These are phyloP conservation scores for Azorinus chamasolen DNA, from an alignment of 2,888 invertebrate genomes.

Conservation along the genomic window DNA sequence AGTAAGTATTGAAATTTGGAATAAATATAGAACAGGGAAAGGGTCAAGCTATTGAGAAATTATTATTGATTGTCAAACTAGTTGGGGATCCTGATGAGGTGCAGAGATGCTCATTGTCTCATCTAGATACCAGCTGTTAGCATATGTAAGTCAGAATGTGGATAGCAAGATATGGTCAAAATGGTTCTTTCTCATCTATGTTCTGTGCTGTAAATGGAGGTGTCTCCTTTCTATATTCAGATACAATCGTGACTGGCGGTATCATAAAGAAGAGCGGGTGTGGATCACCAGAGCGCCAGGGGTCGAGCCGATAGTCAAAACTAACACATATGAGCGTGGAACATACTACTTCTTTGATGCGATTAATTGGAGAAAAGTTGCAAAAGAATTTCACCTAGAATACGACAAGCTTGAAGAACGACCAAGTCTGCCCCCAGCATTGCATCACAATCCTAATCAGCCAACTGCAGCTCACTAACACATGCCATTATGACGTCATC, in stretches of 20 bases:
- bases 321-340: conserved; percentile 98
- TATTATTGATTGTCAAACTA: no score
- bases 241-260: conserved; percentile 99
- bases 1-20: no score
- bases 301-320: conserved; percentile 97
- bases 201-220: no score
- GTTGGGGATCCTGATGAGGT: no score
- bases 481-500: not conserved
- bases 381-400: conserved; percentile 99
- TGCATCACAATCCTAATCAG: conserved; percentile 76
- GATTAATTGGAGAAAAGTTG: conserved; percentile 99
- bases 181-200: no score
- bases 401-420: conserved; percentile 99
- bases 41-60: no score
- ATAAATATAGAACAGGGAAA: no score
- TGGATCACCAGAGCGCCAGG: conserved; percentile 99
- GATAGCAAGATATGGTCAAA: no score
- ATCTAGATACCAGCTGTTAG: no score
- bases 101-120: no score
- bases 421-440: conserved; percentile 88
- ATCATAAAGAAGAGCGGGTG: conserved; percentile 99
- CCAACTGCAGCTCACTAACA: conserved; percentile 60
- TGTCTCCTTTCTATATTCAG: conserved; percentile 87
- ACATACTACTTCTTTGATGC: conserved; percentile 99
- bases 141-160: no score